A percentile compares a stretch with the other conserved stretches of the same genome.
Conservation (phyloP, 1,140 invertebrate genomes). For the Sarcophaga bullata region DNA sequence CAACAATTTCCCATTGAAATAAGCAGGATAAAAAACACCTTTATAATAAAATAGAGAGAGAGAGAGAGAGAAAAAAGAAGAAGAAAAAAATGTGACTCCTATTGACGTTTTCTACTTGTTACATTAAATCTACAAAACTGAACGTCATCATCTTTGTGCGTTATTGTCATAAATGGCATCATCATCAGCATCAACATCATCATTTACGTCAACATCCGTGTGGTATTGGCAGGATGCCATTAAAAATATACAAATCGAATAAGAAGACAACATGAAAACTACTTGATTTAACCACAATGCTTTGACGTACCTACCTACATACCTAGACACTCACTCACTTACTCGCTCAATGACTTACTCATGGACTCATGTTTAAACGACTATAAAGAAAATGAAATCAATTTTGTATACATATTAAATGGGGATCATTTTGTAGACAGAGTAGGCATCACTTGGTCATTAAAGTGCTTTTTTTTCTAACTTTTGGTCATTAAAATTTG, state of each 20-base stretch:
- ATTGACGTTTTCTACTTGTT: too few relatives aligned
- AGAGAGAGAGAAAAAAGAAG: too few relatives aligned
- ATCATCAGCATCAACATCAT: neutral
- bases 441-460: too few relatives aligned
- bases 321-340: too few relatives aligned
- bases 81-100: neutral
- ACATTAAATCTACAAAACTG: neutral
- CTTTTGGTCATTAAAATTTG: too few relatives aligned
- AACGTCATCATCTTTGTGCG: neutral
- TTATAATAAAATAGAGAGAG: neutral
- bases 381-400: too few relatives aligned
- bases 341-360: too few relatives aligned
- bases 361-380: too few relatives aligned
- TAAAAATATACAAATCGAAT: constrained; percentile 19
- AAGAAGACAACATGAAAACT: neutral
- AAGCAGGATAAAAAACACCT: neutral
- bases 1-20: neutral
- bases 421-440: too few relatives aligned
- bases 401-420: too few relatives aligned
- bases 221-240: constrained; percentile 10
- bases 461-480: too few relatives aligned
- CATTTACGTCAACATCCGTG: neutral
- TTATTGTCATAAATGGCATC: neutral
- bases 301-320: too few relatives aligned
- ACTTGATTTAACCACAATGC: constrained; percentile 23